Percentiles rank a stretch among this genome's conserved stretches.
These are phyloP conservation scores for Lucilia sericata DNA, from an alignment of 1,140 invertebrate species.

Conservation along the genomic window DNA sequence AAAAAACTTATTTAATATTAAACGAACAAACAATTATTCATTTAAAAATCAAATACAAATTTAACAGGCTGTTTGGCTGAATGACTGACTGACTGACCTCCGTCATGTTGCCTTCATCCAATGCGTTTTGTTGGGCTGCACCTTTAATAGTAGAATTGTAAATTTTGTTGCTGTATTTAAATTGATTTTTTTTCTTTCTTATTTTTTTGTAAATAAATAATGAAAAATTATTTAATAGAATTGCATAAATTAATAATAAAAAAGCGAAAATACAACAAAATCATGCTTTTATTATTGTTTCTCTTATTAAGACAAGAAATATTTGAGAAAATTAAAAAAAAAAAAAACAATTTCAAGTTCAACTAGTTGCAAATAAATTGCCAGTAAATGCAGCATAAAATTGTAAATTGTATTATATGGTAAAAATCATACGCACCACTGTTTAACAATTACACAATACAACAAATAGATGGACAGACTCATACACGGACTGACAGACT, in stretches of 20 bases:
- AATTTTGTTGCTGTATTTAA: constrained; percentile 16
- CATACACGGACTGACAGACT: no score
- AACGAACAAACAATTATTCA: constrained; percentile 1
- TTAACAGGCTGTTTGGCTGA: not conserved
- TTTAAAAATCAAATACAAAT: not conserved
- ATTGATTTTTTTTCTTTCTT: not conserved
- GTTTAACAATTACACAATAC: no score
- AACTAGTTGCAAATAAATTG: not conserved
- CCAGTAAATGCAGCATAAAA: not conserved
- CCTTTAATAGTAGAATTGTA: not conserved
- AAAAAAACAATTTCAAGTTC: constrained; percentile 24
- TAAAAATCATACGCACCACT: not conserved
- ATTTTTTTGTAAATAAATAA: not conserved
- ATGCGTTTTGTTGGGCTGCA: constrained; percentile 25
- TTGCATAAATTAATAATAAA: not conserved
- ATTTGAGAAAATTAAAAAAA: not conserved
- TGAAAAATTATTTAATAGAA: constrained; percentile 25
- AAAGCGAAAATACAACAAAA: not conserved
- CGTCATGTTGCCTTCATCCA: constrained; percentile 9
- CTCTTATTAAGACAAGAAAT: not conserved
- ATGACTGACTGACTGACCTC: constrained; percentile 4
- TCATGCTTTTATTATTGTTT: constrained; percentile 19
- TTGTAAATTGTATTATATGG: not conserved
- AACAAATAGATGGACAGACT: no score
- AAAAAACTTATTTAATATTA: not conserved